Evolutionary conservation across 2,113 vertebrate genomes (phyloP), one percentile per base, ranked within the genome.

Genomic region (Rhegmatorhina hoffmannsi): DNA sequence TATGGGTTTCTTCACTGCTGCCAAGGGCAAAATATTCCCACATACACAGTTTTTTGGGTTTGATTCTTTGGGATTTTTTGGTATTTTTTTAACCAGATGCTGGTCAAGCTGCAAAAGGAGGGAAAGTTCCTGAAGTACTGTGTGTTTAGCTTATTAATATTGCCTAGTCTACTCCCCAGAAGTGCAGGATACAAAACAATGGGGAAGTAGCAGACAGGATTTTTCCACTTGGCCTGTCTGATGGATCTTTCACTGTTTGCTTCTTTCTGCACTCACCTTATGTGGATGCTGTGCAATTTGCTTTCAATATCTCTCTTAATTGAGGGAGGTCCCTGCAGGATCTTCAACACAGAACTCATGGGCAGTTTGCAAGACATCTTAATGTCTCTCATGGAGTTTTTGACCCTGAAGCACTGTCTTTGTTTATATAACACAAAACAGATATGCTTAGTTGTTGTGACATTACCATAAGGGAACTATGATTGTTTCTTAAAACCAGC

Each of bases 11-110:
- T 72, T 93, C 90, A 66, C 76, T 75, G 83, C 74, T 94, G 92
- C 86, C 69, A 95, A 94, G 86, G 93, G 77, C 49, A 94, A 96
- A 93, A 92, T 89, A 93, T 78, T 96, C 88, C 86, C 85, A 87
- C 25, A 80, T 91, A 79, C 72, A 88, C 83, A 2, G 5, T 13
- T 21, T 75, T 94, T 94, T 73, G 33, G 50, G 15, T n/a, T 33
- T 43, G 40, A 43, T 43, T 43, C 40, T 43, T 33, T 55, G 53
- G 53, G 52, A 8, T 16, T 53, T 53, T 52, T 26, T 26, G 25
- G 12, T 21, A 20, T 50, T 50, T 50, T 25, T 50, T 50, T 5
- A 70, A 72, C 44, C 92, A 96, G 79, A 93, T 93, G 82, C 25
- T 31, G 69, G 60, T 93, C 52, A 86, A 86, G 60, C 69, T 91